These are phyloP conservation scores for Heteronetta atricapilla DNA, from an alignment of 2,113 vertebrate genomes.

Conservation along the genomic window DNA sequence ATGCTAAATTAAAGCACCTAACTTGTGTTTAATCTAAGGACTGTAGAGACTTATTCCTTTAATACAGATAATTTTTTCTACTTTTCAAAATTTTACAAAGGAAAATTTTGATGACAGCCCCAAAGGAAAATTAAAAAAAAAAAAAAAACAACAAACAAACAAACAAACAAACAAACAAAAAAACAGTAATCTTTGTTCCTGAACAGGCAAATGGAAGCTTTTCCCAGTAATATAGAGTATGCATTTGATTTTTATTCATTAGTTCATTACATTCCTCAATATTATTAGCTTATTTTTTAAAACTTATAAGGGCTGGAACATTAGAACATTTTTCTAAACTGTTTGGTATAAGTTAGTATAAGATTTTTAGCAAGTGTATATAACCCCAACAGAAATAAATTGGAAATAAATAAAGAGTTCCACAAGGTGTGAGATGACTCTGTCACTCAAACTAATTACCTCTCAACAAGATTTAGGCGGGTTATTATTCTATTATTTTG, in stretches of 20 bases:
- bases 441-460: background rate
- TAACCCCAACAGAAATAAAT: background rate
- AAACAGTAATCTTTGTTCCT: background rate
- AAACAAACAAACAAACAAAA: no score
- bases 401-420: background rate
- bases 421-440: background rate
- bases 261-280: background rate
- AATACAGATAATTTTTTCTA: background rate
- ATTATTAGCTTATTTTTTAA: background rate
- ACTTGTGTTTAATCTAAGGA: background rate
- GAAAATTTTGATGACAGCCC: background rate
- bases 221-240: background rate
- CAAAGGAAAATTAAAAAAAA: background rate
- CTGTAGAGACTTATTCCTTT: background rate
- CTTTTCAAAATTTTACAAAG: background rate
- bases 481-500: background rate
- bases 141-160: no score
- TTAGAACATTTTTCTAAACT: background rate
- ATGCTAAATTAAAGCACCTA: background rate
- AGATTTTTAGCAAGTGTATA: background rate
- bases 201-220: background rate
- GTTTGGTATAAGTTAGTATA: no score
- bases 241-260: background rate
- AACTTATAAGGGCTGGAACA: background rate
- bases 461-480: background rate